Evolutionary conservation across 2,888 invertebrate genomes (phyloP).

Genomic region (Lepas anatifera): DNA sequence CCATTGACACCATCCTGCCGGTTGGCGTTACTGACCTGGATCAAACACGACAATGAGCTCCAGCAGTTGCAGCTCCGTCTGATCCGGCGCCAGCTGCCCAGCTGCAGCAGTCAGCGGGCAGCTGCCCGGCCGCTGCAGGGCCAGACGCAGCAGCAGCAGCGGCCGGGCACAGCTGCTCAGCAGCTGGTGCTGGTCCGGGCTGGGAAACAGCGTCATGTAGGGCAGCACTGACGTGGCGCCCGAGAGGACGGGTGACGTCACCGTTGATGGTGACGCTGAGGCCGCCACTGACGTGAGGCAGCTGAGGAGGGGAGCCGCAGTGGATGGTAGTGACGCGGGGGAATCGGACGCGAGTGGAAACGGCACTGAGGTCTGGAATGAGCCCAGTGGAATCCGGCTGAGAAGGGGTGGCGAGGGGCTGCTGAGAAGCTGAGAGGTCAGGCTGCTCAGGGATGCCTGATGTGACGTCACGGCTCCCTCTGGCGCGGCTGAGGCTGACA

Average conservation of each 20-base stretch:
- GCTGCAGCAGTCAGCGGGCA: neutral
- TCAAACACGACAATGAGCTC: neutral
- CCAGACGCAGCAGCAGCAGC: conserved; percentile 4
- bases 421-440: too few species aligned
- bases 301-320: too few species aligned
- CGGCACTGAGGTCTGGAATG: too few species aligned
- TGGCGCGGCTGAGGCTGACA: too few species aligned
- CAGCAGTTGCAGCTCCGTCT: neutral
- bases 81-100: neutral
- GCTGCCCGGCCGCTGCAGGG: neutral
- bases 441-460: too few species aligned
- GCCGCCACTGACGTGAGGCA: too few species aligned
- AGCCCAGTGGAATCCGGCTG: too few species aligned
- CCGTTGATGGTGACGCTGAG: neutral
- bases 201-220: neutral
- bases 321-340: too few species aligned
- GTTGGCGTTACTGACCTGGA: neutral
- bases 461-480: too few species aligned
- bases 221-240: neutral
- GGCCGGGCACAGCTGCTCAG: neutral
- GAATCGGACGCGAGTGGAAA: too few species aligned
- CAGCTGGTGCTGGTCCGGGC: neutral
- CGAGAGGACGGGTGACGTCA: neutral
- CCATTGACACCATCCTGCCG: too few species aligned
- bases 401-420: too few species aligned